Evolutionary conservation across 2,888 invertebrate species (phyloP).

Genomic region (Lordiphosa andalusiaca): DNA sequence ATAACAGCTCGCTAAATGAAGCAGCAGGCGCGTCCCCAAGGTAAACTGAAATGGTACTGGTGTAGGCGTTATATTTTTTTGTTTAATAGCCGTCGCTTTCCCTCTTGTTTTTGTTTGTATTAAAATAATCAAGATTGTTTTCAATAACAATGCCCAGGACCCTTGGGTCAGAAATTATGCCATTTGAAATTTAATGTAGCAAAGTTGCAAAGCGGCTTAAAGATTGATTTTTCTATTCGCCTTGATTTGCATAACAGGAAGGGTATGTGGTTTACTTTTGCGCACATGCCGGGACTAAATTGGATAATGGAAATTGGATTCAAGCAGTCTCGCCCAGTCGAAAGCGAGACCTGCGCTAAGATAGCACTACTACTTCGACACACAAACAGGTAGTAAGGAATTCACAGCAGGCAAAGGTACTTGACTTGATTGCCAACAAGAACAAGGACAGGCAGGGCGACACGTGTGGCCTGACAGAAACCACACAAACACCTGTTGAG

Average conservation of each 20-base stretch:
- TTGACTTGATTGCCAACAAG: conserved; percentile 56
- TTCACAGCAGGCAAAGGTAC: conserved; percentile 27
- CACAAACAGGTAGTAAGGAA: too few relatives aligned
- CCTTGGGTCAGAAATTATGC: conserved; percentile 29
- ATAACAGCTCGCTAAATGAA: conserved; percentile 17
- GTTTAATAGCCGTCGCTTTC: conserved; percentile 5
- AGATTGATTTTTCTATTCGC: background rate
- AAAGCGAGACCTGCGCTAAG: conserved; percentile 22
- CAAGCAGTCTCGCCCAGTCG: conserved; percentile 28
- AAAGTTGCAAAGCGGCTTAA: too few relatives aligned
- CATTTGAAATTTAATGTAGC: conserved; percentile 16
- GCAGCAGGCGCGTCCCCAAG: conserved; percentile 3
- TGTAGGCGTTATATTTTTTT: conserved; percentile 11
- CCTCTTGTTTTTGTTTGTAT: conserved; percentile 25
- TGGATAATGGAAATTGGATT: conserved; percentile 74
- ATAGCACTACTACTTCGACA: too few relatives aligned
- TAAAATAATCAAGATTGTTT: conserved; percentile 49
- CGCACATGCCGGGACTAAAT: conserved; percentile 62
- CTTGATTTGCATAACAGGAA: conserved; percentile 17
- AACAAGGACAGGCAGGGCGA: conserved; percentile 24
- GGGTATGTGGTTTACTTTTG: conserved; percentile 51
- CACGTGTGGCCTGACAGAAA: conserved; percentile 50
- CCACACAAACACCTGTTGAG: conserved; percentile 60
- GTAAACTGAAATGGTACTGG: conserved; percentile 28
- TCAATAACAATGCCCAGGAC: conserved; percentile 23